phyloP scores from a whole-genome alignment of 2,888 invertebrate species.

The Osedax frankpressi region DNA sequence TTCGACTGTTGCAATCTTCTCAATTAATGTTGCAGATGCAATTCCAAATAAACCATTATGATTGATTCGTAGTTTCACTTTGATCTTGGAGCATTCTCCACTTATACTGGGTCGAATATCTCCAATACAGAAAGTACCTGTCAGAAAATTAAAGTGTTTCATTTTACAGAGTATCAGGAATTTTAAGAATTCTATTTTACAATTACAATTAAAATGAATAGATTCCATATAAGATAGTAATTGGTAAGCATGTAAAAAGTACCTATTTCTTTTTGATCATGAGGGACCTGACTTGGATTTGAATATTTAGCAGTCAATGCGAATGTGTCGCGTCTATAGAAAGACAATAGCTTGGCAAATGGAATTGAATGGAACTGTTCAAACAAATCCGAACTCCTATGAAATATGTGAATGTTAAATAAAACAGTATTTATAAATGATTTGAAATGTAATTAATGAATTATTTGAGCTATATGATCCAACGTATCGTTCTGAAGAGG shows the following conservation, averaged over 20 bases:
- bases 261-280: background rate
- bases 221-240: too few relatives aligned
- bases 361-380: conserved; percentile 74
- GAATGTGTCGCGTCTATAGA: conserved; percentile 79
- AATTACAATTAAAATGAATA: background rate
- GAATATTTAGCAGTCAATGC: conserved; percentile 71
- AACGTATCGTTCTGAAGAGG: conserved; percentile 28
- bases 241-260: too few relatives aligned
- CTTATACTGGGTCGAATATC: conserved; percentile 66
- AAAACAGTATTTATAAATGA: background rate
- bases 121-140: conserved; percentile 46
- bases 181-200: background rate
- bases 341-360: conserved; percentile 82
- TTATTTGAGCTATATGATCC: background rate
- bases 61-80: conserved; percentile 80
- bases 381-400: conserved; percentile 75
- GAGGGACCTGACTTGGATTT: conserved; percentile 32
- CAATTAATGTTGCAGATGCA: conserved; percentile 60
- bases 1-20: conserved; percentile 34
- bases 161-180: background rate
- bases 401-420: conserved; percentile 28
- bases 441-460: background rate
- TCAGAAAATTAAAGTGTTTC: conserved; percentile 3
- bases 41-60: conserved; percentile 80
- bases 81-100: conserved; percentile 84